Evolutionary conservation across 2,888 invertebrate genomes (phyloP).

Genomic region (Branchellion lobata): DNA sequence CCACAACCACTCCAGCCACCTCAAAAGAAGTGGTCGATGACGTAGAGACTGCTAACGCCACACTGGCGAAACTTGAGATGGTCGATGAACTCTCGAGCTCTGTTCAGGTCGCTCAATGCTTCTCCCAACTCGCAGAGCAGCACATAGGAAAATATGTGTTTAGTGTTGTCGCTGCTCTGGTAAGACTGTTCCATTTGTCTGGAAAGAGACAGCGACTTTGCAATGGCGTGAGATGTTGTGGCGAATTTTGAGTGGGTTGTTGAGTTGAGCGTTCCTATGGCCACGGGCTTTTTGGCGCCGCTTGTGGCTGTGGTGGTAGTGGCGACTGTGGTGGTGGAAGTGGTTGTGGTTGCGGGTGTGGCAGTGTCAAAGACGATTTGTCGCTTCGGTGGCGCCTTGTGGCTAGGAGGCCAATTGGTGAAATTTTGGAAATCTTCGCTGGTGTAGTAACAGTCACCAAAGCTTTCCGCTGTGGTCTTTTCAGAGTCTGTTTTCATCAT

Average conservation of each 20-base stretch:
- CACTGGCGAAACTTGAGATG: conserved; percentile 55
- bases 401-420: conserved; percentile 32
- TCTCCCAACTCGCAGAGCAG: conserved; percentile 56
- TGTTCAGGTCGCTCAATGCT: conserved; percentile 54
- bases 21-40: conserved; percentile 51
- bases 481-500: too few relatives aligned
- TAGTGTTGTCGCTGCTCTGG: not conserved
- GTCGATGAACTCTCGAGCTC: conserved; percentile 55
- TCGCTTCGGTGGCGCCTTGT: not conserved
- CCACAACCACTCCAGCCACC: not conserved
- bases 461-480: too few relatives aligned
- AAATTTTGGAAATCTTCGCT: not conserved
- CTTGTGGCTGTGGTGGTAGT: not conserved
- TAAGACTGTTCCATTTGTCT: conserved; percentile 7
- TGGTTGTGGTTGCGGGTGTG: not conserved
- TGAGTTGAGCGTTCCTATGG: not conserved
- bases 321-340: not conserved
- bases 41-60: conserved; percentile 56
- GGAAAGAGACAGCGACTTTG: not conserved
- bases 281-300: not conserved
- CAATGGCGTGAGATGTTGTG: not conserved
- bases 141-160: conserved; percentile 53
- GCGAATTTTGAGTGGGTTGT: not conserved
- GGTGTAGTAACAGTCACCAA: too few relatives aligned
- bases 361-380: not conserved